These are phyloP conservation scores for Lathamus discolor DNA, from an alignment of 2,113 vertebrate genomes.

Conservation along the genomic window DNA sequence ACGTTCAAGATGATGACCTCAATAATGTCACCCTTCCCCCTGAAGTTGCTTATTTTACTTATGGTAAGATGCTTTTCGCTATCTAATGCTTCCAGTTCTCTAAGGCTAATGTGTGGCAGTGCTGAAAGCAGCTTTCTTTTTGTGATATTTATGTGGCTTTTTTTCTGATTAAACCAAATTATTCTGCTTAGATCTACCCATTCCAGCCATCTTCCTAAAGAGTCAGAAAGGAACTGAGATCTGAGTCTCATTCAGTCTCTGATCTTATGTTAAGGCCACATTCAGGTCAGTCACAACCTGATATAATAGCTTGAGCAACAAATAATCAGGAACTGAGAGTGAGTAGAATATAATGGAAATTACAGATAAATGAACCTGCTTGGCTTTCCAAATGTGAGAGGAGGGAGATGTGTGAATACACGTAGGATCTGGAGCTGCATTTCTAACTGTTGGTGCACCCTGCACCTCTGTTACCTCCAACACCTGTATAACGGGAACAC, in stretches of 20 bases:
- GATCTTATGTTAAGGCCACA: background rate
- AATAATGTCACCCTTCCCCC: slow-evolving; percentile 89
- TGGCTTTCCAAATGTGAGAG: background rate
- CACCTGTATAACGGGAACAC: background rate
- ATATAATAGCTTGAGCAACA: background rate
- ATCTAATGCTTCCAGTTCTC: background rate
- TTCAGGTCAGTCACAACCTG: background rate
- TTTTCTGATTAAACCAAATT: background rate
- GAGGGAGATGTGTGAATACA: background rate
- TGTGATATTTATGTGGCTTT: background rate
- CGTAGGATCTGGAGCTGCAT: background rate
- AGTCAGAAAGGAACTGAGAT: background rate
- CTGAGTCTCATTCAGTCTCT: background rate
- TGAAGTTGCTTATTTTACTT: slow-evolving; percentile 94
- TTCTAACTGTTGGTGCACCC: background rate
- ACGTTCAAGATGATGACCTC: slow-evolving; percentile 86
- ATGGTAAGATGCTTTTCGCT: slow-evolving; percentile 76
- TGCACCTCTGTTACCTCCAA: background rate
- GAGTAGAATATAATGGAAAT: background rate
- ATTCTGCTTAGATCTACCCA: background rate
- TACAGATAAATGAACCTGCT: background rate
- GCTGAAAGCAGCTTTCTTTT: background rate
- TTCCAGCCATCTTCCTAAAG: background rate
- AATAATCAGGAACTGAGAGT: background rate
- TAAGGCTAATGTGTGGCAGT: background rate